Percentiles rank a stretch among this genome's conserved stretches.
Evolutionary conservation across 1,140 invertebrate species (phyloP).

Genomic region (Linepithema humile): DNA sequence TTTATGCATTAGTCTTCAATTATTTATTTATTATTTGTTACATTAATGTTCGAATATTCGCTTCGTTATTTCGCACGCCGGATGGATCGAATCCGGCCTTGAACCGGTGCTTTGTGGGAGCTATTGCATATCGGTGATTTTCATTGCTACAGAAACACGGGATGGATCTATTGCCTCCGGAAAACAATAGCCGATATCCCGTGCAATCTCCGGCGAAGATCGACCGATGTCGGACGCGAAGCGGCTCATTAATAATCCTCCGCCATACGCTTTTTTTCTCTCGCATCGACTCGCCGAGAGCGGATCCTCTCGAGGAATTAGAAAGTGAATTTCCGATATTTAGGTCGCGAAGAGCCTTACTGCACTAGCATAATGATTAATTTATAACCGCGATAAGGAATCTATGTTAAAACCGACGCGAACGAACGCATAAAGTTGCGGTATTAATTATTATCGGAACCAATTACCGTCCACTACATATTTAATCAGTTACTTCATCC

Average conservation of each 20-base stretch:
- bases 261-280: constrained; percentile 2
- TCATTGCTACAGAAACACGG: constrained; percentile 23
- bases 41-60: neutral
- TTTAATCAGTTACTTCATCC: constrained; percentile 17
- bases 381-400: constrained; percentile 29
- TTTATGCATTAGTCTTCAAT: no score
- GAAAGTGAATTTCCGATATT: constrained; percentile 68
- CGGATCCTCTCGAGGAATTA: constrained; percentile 58
- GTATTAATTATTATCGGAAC: constrained; percentile 38
- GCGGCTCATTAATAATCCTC: constrained; percentile 56
- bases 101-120: neutral
- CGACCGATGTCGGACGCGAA: constrained; percentile 18
- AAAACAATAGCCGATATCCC: constrained; percentile 44
- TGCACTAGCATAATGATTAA: constrained; percentile 55
- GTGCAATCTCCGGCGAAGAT: constrained; percentile 50
- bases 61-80: neutral
- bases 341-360: constrained; percentile 44
- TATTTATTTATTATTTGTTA: neutral
- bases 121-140: neutral
- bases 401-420: neutral
- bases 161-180: neutral
- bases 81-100: neutral
- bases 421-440: neutral
- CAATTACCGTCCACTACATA: neutral
- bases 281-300: constrained; percentile 9